phyloP scores from a whole-genome alignment of 2,797 vertebrate genomes.

The Brachyalestes nurse region DNA sequence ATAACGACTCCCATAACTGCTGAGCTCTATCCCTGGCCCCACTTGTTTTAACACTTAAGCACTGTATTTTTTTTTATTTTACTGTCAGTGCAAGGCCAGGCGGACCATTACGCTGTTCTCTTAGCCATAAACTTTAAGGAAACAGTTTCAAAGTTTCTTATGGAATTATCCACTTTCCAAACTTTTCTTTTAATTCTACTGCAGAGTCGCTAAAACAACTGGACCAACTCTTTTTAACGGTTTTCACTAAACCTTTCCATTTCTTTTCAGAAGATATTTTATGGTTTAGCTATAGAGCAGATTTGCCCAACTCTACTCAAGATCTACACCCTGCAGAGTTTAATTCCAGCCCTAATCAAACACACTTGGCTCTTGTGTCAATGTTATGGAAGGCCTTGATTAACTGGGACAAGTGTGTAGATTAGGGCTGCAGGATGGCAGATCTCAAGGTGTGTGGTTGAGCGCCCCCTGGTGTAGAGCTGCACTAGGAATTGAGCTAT shows the following conservation, averaged over 20 bases:
- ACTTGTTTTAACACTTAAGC: constrained; percentile 32
- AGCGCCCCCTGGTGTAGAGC: background rate
- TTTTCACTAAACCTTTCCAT: constrained; percentile 34
- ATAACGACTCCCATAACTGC: background rate
- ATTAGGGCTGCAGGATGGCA: too few species aligned
- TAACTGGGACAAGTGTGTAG: too few species aligned
- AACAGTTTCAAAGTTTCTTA: background rate
- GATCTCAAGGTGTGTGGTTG: too few species aligned
- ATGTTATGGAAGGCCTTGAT: too few species aligned
- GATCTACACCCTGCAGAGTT: too few species aligned
- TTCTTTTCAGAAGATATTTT: background rate
- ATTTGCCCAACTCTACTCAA: too few species aligned
- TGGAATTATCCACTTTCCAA: background rate
- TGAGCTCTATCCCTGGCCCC: background rate
- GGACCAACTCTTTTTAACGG: constrained; percentile 41
- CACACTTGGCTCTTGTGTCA: too few species aligned
- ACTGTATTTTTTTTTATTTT: constrained; percentile 25
- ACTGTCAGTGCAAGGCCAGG: constrained; percentile 38
- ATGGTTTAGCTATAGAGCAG: constrained; percentile 2
- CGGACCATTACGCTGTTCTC: constrained; percentile 40
- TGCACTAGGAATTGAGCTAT: constrained; percentile 23
- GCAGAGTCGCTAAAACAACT: constrained; percentile 31
- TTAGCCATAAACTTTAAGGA: constrained; percentile 34
- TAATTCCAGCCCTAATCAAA: too few species aligned
- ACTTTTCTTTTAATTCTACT: constrained; percentile 18